A percentile compares a stretch with the other conserved stretches of the same genome.
Evolutionary conservation across 2,888 invertebrate genomes (phyloP).

Genomic region (Epinotia demarniana): DNA sequence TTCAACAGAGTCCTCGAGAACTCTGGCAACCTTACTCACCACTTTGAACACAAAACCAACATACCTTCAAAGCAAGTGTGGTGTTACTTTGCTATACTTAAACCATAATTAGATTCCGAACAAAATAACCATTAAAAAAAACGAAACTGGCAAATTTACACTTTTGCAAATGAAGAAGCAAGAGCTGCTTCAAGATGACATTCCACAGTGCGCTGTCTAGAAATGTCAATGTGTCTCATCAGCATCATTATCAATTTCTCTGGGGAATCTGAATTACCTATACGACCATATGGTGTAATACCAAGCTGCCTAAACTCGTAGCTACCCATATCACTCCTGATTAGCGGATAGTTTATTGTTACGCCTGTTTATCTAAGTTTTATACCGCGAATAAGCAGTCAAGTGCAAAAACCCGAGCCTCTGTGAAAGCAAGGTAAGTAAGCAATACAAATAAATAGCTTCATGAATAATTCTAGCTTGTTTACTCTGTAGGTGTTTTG

Average conservation of each 20-base stretch:
- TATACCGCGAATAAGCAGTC: conserved; percentile 47
- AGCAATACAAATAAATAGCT: conserved; percentile 81
- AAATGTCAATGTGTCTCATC: too few relatives aligned
- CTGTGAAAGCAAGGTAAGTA: conserved; percentile 64
- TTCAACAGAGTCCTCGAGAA: too few relatives aligned
- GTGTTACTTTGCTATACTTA: too few relatives aligned
- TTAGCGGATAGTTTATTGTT: conserved; percentile 25
- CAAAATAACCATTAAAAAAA: too few relatives aligned
- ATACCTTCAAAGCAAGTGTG: too few relatives aligned
- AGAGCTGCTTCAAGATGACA: too few relatives aligned
- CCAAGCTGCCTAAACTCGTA: background rate
- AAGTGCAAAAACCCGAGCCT: conserved; percentile 56
- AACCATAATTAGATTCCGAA: too few relatives aligned
- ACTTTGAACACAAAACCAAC: too few relatives aligned
- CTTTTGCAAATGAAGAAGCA: too few relatives aligned
- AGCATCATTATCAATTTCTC: background rate
- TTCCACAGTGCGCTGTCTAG: too few relatives aligned
- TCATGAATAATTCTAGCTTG: conserved; percentile 77
- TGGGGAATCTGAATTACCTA: background rate
- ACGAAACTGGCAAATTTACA: too few relatives aligned
- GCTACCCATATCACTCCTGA: conserved; percentile 19
- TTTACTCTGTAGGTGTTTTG: conserved; percentile 59
- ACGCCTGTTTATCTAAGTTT: conserved; percentile 35
- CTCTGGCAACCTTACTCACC: too few relatives aligned
- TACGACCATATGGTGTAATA: background rate